Evolutionary conservation across 2,113 vertebrate genomes (phyloP).

Genomic region (Corythoichthys haematopterus): DNA sequence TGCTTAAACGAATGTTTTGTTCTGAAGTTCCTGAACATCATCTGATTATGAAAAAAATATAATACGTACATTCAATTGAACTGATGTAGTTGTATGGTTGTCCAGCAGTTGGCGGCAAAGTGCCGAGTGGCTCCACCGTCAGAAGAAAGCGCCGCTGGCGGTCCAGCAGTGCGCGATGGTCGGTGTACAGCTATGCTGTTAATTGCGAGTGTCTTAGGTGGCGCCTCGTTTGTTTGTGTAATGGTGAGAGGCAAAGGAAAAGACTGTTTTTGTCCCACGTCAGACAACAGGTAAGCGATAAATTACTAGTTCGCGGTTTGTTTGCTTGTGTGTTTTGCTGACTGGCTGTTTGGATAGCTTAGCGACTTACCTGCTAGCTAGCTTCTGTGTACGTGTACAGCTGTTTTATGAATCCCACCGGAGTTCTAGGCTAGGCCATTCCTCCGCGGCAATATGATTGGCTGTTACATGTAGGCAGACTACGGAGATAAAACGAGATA

Average conservation of each 20-base stretch:
- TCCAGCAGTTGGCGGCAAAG: conserved; percentile 24
- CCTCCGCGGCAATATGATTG: too few species aligned
- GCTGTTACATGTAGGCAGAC: too few species aligned
- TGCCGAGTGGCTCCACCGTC: background rate
- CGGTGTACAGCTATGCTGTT: conserved; percentile 16
- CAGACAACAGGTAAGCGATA: conserved; percentile 55
- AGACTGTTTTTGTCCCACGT: conserved; percentile 41
- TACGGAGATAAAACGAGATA: too few species aligned
- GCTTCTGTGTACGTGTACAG: background rate
- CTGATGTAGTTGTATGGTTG: background rate
- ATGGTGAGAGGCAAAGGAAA: conserved; percentile 47
- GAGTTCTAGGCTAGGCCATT: too few species aligned
- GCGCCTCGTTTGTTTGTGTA: conserved; percentile 28
- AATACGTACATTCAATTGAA: too few species aligned
- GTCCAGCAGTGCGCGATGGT: conserved; percentile 53
- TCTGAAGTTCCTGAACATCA: too few species aligned
- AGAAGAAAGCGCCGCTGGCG: background rate
- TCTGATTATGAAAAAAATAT: too few species aligned
- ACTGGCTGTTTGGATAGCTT: background rate
- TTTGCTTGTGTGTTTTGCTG: background rate
- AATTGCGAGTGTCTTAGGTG: conserved; percentile 4
- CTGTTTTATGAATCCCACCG: too few species aligned
- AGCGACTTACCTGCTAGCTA: background rate
- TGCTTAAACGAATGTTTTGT: too few species aligned
- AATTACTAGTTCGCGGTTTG: background rate